Conservation (phyloP, 2,797 vertebrate genomes). For the Phalanger gymnotis region DNA sequence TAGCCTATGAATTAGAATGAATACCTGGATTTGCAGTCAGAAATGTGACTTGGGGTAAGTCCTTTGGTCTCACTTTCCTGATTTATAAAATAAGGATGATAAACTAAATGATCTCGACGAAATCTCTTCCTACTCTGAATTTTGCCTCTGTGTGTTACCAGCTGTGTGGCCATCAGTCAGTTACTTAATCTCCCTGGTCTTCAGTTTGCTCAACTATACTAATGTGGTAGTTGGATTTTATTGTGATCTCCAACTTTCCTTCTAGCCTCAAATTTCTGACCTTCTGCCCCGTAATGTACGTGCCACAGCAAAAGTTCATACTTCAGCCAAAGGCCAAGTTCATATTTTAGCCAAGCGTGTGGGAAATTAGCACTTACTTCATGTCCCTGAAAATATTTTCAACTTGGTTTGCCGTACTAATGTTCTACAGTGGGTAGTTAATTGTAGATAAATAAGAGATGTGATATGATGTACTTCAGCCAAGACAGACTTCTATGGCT, state of each 20-base stretch:
- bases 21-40: conserved; percentile 45
- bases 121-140: neutral
- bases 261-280: neutral
- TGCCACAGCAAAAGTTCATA: neutral
- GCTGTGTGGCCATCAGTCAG: neutral
- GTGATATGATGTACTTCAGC: neutral
- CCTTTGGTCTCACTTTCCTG: neutral
- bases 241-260: neutral
- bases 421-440: conserved; percentile 9
- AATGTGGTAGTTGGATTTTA: neutral
- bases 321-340: conserved; percentile 42
- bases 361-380: neutral
- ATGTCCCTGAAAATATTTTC: neutral
- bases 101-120: neutral
- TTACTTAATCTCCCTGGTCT: neutral
- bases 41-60: conserved; percentile 6
- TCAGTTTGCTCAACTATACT: neutral
- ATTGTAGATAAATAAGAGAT: neutral
- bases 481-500: neutral
- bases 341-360: neutral
- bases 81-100: neutral
- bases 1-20: conserved; percentile 56
- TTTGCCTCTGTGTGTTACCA: neutral
- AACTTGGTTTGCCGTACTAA: neutral
- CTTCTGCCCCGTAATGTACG: neutral